Conservation (phyloP, 2,797 vertebrate genomes). For the Poecilia picta region DNA sequence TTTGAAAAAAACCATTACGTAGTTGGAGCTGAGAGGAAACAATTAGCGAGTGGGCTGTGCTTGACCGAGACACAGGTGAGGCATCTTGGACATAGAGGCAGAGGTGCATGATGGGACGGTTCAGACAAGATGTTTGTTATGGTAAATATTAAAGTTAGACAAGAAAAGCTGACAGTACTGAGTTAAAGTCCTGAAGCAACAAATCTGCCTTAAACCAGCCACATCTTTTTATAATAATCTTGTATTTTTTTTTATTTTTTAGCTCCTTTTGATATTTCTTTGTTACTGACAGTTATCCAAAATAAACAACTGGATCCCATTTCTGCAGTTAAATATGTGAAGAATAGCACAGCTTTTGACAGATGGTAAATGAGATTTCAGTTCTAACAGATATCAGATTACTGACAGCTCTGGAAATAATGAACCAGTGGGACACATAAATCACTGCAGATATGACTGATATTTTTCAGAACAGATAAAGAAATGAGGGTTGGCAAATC, state of each 20-base stretch:
- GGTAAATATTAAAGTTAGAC: not conserved
- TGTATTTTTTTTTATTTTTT: not conserved
- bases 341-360: not conserved
- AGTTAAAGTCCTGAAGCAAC: not conserved
- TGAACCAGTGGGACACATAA: not conserved
- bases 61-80: slow-evolving; percentile 96
- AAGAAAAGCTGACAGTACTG: not conserved
- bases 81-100: slow-evolving; percentile 21
- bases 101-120: not conserved
- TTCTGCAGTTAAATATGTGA: not conserved
- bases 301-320: not conserved
- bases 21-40: slow-evolving; percentile 94
- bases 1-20: slow-evolving; percentile 99
- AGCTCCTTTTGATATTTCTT: not conserved
- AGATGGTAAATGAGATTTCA: not conserved
- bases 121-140: not conserved
- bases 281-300: not conserved
- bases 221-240: not conserved
- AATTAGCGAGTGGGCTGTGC: slow-evolving; percentile 92
- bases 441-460: not conserved
- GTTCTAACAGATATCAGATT: too few relatives aligned
- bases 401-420: not conserved
- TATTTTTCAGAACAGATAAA: not conserved
- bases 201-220: not conserved
- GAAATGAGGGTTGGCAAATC: not conserved